Base-by-base conservation (phyloP, 2,888 invertebrate species). In the Cryptocheilus praepositus region DNA sequence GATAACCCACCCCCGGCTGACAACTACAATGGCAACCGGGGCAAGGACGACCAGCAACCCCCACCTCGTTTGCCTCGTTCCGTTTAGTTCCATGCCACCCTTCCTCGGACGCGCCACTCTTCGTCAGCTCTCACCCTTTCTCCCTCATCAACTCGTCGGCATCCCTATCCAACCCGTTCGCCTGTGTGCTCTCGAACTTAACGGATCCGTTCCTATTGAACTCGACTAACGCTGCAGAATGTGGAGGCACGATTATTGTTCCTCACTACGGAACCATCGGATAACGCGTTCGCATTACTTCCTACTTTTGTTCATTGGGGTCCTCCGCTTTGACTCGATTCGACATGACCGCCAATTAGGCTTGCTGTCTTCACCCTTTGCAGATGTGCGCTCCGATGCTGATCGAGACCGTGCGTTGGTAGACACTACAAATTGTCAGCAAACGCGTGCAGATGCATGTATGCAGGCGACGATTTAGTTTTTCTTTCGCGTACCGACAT, bases 11-110 rank as follows among this genome's bases (percentile, higher is more conserved):
- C 49, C 55, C 52, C 45, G 28, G 65, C 59, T 66, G 61, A 61
- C 63, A 52, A 64, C 59, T 67, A 74, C 68, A 73, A 73, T 62
- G 56, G 61, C 73, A 73, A 68, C 62, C 70, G 61, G 71, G 67
- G 58, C 74, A 74, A 72, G 74, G 68, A 70, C 70, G 67, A 67
- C 64, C 73, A 67, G 59, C 56, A 60, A 43, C 49, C 61, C 52
- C 46, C 52, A 15, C 25, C 58, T 8, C 46, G 45, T 25, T 25
- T 25, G 45, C 25, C 5, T 25, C 49, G 49, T 25, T 45, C 43
- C 56, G 55, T 43, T 19, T 58, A 28, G 15, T 22, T 51, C n/a
- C 59, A 16, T 8, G n/a, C 58, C 19, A 3, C 55, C 22, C n/a
- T 28, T 3, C 45, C 13, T 51, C 51, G 21, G 8, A 36, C 25